A percentile compares a stretch with the other conserved stretches of the same genome.
Evolutionary conservation across 1,140 invertebrate genomes (phyloP).

Genomic region (Zaprionus africanus): DNA sequence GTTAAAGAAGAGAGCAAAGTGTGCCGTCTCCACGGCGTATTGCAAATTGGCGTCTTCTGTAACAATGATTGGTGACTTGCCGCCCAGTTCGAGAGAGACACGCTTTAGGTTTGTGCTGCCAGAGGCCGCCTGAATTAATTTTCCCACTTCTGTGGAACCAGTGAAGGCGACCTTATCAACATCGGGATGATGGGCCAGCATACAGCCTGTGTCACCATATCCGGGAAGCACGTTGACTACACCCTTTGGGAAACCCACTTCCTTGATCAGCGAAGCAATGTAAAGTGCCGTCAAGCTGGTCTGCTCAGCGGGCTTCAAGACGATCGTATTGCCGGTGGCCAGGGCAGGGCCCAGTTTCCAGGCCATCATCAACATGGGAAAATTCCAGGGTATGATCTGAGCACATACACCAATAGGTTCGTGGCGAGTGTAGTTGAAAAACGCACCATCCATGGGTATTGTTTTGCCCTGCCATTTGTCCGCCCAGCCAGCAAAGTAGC

Average conservation of each 20-base stretch:
- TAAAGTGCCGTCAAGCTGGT: conserved; percentile 97
- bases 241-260: conserved; percentile 94
- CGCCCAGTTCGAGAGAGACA: conserved; percentile 96
- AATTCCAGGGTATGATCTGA: conserved; percentile 99
- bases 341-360: conserved; percentile 98
- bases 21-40: conserved; percentile 91
- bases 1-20: conserved; percentile 94
- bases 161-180: conserved; percentile 91
- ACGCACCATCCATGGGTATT: conserved; percentile 95
- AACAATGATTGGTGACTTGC: conserved; percentile 97
- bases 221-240: conserved; percentile 96
- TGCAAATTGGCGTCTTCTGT: conserved; percentile 93
- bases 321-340: conserved; percentile 94
- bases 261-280: conserved; percentile 92
- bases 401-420: conserved; percentile 99
- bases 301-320: conserved; percentile 98
- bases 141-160: conserved; percentile 94
- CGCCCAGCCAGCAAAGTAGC: conserved; percentile 92
- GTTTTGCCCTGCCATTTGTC: conserved; percentile 87
- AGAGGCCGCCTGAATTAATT: conserved; percentile 92
- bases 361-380: conserved; percentile 96
- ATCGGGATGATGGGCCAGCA: conserved; percentile 90
- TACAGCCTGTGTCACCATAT: conserved; percentile 93
- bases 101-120: conserved; percentile 94
- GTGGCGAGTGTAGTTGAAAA: conserved; percentile 95